These are phyloP conservation scores for Drosophila ercepeae DNA, from an alignment of 1,140 invertebrate genomes.

Conservation along the genomic window DNA sequence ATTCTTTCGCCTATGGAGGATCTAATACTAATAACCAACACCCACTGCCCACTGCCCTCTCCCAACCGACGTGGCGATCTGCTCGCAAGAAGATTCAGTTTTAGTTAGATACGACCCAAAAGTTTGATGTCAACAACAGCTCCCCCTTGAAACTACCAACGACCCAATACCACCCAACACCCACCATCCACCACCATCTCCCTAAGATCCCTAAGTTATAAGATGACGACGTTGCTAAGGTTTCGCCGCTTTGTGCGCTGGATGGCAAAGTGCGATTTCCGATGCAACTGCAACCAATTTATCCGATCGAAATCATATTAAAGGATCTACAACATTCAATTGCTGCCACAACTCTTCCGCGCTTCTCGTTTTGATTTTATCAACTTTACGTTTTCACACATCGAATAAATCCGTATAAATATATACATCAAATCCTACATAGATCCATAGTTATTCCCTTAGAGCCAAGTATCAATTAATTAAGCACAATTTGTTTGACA, in stretches of 20 bases:
- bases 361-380: conserved; percentile 71
- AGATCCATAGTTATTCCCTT: conserved; percentile 16
- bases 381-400: conserved; percentile 65
- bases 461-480: conserved; percentile 7
- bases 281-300: conserved; percentile 41
- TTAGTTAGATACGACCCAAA: conserved; percentile 40
- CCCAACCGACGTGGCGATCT: conserved; percentile 51
- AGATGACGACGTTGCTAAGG: conserved; percentile 62
- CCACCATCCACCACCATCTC: conserved; percentile 1
- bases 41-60: conserved; percentile 16
- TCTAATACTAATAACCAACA: background rate
- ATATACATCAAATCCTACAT: conserved; percentile 38
- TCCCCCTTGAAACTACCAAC: background rate
- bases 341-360: conserved; percentile 62
- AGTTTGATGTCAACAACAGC: conserved; percentile 21
- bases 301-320: conserved; percentile 32
- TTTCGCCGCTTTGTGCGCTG: conserved; percentile 60
- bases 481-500: conserved; percentile 38
- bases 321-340: conserved; percentile 37
- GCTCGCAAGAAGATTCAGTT: conserved; percentile 51
- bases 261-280: conserved; percentile 49
- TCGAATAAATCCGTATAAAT: conserved; percentile 75
- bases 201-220: conserved; percentile 49
- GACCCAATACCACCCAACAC: background rate
- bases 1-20: background rate